A percentile compares a stretch with the other conserved stretches of the same genome.
Conservation (phyloP, 1,140 invertebrate species). For the Apis dorsata region DNA sequence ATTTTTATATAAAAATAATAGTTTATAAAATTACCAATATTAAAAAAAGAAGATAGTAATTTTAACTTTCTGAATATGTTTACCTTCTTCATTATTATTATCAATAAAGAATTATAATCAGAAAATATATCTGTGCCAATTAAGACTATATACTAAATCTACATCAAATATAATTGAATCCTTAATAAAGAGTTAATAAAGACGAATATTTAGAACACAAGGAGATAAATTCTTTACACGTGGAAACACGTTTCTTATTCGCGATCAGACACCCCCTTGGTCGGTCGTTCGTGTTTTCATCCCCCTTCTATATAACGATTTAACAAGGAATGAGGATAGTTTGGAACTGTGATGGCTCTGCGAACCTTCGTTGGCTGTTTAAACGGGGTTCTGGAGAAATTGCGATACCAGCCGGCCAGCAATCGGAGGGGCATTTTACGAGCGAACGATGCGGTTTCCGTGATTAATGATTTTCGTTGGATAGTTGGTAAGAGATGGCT, state of each 20-base stretch:
- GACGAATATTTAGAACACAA: no score
- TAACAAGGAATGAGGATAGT: conserved; percentile 33
- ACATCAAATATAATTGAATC: no score
- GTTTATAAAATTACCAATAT: no score
- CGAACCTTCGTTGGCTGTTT: conserved; percentile 25
- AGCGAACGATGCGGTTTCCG: conserved; percentile 31
- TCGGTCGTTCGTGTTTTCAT: not conserved
- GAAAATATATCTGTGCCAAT: no score
- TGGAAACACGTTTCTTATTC: not conserved
- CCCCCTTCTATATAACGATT: not conserved
- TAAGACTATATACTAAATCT: no score
- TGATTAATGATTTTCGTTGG: conserved; percentile 39
- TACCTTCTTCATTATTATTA: no score
- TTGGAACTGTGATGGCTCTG: conserved; percentile 20
- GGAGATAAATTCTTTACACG: not conserved
- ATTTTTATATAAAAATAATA: no score
- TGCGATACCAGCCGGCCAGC: conserved; percentile 5
- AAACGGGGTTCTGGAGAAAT: conserved; percentile 13
- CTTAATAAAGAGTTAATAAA: no score
- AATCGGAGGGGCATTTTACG: conserved; percentile 25
- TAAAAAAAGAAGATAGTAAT: no score
- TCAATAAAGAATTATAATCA: no score
- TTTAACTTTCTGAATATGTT: no score
- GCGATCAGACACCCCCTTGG: conserved; percentile 1
- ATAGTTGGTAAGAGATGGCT: not conserved